phyloP scores from a whole-genome alignment of 2,888 invertebrate genomes.

The Agrochola circellaris region DNA sequence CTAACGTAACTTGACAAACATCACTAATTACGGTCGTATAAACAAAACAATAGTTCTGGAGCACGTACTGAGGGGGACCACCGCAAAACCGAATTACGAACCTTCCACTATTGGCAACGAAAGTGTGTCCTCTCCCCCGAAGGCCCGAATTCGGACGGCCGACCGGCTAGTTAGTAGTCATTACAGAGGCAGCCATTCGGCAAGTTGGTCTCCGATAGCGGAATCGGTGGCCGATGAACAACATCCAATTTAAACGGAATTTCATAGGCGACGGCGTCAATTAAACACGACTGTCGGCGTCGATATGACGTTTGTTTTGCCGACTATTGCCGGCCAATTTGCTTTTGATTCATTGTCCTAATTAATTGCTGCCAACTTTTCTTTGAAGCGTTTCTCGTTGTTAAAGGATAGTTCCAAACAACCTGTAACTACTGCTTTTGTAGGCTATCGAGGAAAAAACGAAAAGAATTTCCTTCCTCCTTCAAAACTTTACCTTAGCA shows the following conservation, averaged over 20 bases:
- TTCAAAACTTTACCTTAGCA: conserved; percentile 13
- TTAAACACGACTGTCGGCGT: conserved; percentile 72
- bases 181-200: conserved; percentile 79
- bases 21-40: conserved; percentile 77
- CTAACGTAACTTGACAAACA: conserved; percentile 76
- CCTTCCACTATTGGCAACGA: conserved; percentile 78
- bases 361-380: conserved; percentile 65
- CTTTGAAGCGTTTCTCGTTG: conserved; percentile 9
- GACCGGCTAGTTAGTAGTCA: conserved; percentile 82
- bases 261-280: conserved; percentile 79
- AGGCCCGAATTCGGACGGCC: conserved; percentile 32
- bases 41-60: conserved; percentile 79
- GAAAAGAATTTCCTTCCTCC: conserved; percentile 3
- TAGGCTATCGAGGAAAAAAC: conserved; percentile 5
- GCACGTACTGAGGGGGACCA: conserved; percentile 73
- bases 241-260: conserved; percentile 82
- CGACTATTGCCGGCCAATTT: conserved; percentile 72
- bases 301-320: conserved; percentile 74
- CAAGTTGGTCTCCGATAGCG: conserved; percentile 75
- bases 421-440: conserved; percentile 3
- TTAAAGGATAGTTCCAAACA: conserved; percentile 17
- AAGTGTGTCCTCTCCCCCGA: conserved; percentile 72
- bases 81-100: conserved; percentile 83
- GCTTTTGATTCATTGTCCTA: conserved; percentile 70
- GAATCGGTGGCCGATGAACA: conserved; percentile 74